Evolutionary conservation across 2,888 invertebrate species (phyloP).

Genomic region (Syrphus vitripennis): DNA sequence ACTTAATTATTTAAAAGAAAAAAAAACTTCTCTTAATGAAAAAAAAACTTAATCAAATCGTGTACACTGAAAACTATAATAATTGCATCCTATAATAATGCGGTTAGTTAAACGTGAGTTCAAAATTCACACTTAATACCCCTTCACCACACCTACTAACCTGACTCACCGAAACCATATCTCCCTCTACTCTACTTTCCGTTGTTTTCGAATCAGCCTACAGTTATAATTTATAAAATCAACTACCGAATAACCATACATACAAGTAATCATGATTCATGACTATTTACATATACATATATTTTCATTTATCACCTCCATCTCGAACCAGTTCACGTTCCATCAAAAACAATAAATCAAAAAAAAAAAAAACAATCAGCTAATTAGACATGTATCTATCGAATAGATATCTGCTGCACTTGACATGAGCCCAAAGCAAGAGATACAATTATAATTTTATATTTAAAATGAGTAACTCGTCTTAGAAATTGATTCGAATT

Average conservation of each 20-base stretch:
- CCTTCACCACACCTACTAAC: neutral
- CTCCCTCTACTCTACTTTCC: neutral
- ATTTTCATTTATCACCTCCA: constrained; percentile 1
- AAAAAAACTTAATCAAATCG: neutral
- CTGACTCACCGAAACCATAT: neutral
- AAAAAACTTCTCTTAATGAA: neutral
- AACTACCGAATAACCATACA: neutral
- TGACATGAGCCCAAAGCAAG: neutral
- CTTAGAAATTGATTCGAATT: constrained; percentile 49
- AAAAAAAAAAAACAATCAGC: constrained; percentile 43
- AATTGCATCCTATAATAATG: neutral
- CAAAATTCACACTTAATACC: neutral
- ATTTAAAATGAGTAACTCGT: constrained; percentile 51
- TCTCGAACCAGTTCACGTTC: constrained; percentile 38
- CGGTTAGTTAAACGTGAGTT: neutral
- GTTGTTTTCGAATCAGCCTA: neutral
- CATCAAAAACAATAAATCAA: neutral
- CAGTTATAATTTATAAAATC: neutral
- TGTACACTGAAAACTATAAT: neutral
- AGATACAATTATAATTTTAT: constrained; percentile 42
- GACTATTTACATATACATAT: neutral
- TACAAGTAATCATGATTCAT: too few relatives aligned
- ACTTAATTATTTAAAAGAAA: neutral
- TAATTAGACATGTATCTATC: constrained; percentile 61
- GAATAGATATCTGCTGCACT: neutral